These are phyloP conservation scores for Crypturellus tataupa DNA, from an alignment of 2,797 vertebrate species.

Conservation along the genomic window DNA sequence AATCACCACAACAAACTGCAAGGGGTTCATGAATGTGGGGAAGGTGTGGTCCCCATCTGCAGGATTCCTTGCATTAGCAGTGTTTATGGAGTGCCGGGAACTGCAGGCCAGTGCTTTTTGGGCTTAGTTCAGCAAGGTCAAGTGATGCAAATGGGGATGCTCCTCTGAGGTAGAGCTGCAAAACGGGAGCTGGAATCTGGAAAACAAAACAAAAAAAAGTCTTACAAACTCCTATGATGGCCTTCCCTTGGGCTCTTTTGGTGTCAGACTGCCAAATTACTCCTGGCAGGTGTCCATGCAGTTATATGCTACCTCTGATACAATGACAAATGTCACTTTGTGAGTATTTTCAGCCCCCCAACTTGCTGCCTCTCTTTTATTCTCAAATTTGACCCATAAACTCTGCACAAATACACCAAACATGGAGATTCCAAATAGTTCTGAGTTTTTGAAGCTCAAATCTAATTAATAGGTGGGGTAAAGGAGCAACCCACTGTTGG, in stretches of 20 bases:
- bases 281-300: neutral
- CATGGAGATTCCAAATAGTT: neutral
- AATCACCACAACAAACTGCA: neutral
- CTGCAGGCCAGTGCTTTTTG: neutral
- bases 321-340: neutral
- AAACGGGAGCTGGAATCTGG: neutral
- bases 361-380: conserved; percentile 5
- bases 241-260: neutral
- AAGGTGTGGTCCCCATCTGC: neutral
- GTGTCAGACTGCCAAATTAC: neutral
- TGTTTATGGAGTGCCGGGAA: neutral
- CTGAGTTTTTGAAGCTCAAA: conserved; percentile 2
- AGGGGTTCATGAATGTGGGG: neutral
- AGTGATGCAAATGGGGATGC: neutral
- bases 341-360: neutral
- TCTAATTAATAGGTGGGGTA: conserved; percentile 41
- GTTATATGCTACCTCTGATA: neutral
- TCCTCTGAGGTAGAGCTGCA: conserved; percentile 8
- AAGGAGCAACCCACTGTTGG: conserved; percentile 22
- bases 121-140: neutral
- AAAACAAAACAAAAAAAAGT: neutral
- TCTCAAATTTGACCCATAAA: neutral
- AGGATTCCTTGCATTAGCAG: neutral
- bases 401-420: neutral
- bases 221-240: neutral